phyloP scores from a whole-genome alignment of 2,888 invertebrate genomes.

The Hyalella azteca region DNA sequence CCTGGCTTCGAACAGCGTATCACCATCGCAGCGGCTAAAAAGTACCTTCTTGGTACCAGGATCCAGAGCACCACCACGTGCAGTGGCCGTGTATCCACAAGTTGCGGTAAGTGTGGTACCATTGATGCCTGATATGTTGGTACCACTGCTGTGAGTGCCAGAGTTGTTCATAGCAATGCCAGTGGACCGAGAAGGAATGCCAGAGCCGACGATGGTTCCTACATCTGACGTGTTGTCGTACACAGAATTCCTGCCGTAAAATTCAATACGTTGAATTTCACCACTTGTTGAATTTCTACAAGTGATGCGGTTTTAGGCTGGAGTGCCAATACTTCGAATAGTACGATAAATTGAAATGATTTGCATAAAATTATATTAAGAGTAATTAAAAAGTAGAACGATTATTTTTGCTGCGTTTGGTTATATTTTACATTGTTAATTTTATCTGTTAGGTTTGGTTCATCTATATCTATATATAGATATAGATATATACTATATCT shows the following conservation, averaged over 20 bases:
- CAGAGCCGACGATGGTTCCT: constrained; percentile 16
- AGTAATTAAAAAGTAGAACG: no score
- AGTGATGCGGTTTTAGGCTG: no score
- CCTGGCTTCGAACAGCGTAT: constrained; percentile 51
- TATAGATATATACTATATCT: no score
- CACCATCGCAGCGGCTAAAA: constrained; percentile 45
- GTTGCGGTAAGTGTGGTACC: neutral
- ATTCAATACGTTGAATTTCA: neutral
- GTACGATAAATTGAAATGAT: no score
- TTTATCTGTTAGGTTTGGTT: no score
- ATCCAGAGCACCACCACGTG: constrained; percentile 17
- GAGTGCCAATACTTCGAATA: no score
- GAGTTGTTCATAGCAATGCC: neutral
- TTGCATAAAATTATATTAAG: no score
- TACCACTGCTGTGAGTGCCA: constrained; percentile 41
- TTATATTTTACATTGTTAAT: no score
- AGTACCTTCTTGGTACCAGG: constrained; percentile 52
- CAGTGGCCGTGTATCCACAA: neutral
- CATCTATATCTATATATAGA: no score
- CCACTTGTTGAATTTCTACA: no score
- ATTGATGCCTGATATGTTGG: neutral
- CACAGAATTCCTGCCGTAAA: constrained; percentile 50
- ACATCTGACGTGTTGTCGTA: constrained; percentile 53
- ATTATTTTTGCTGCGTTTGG: no score
- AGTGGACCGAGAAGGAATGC: neutral